Base-by-base conservation (phyloP, 2,113 vertebrate species). In the Syngnathus floridae region DNA sequence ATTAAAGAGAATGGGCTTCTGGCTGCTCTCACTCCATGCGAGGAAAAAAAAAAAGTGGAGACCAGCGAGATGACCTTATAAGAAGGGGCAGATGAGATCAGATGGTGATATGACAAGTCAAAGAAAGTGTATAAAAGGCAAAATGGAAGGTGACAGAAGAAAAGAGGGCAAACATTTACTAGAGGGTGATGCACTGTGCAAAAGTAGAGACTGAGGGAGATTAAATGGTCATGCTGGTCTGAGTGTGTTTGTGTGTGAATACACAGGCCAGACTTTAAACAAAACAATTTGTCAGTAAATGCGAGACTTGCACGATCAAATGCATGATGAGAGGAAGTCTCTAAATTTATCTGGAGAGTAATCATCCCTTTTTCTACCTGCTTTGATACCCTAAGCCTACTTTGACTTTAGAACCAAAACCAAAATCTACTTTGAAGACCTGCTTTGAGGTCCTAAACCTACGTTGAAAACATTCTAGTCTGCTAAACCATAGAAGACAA, bases 61-160 rank as follows among this genome's bases (percentile, higher is more conserved):
- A 77, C 60, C 13, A 54, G 12, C 71, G 73, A 67, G 67, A 65
- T 79, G 80, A 87, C 84, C 86, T 86, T 76, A 77, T 82, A 78
- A 80, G 78, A 86, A 46, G 72, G 66, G 66, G 63, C 71, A 79
- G 72, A 76, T 76, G 69, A 77, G 82, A 79, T 83, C 82, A 82
- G 72, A 74, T 64, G 77, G 66, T 38, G 64, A 67, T 64, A 81
- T 76, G 81, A 84, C 74, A 71, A 74, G 81, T 82, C 77, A 78
- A 62, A 63, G 71, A 74, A 55, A 59, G 60, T 67, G 69, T 64
- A 21, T 22, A 49, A 38, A 41, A 5, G 57, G 60, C 36, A 55
- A 74, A 77, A 72, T 70, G 70, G 75, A 11, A 51, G 60, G 62
- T 76, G 67, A 49, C 12, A 82, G 61, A 71, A 46, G 66, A 40